phyloP scores from a whole-genome alignment of 2,888 invertebrate genomes.

The Quadroppia sp. region DNA sequence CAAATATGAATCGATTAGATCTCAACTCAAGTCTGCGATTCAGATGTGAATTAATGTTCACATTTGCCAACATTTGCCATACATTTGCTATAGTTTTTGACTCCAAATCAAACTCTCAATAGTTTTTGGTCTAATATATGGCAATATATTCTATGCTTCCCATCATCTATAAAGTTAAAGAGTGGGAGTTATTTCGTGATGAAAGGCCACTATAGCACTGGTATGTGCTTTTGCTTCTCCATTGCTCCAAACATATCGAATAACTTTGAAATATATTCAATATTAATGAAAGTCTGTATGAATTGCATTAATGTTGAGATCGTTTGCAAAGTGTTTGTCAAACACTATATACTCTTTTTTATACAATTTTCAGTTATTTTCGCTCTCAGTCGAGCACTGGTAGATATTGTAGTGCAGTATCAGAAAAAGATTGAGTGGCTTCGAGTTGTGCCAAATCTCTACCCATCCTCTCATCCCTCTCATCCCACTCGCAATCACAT shows the following conservation, averaged over 20 bases:
- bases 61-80: not conserved
- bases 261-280: conserved; percentile 6
- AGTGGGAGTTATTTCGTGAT: conserved; percentile 15
- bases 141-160: not conserved
- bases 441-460: not conserved
- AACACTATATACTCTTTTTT: conserved; percentile 17
- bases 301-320: conserved; percentile 1
- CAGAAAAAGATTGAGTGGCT: conserved; percentile 14
- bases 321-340: conserved; percentile 4
- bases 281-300: conserved; percentile 8
- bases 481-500: conserved; percentile 16
- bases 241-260: not conserved
- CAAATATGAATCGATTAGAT: conserved; percentile 11
- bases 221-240: not conserved
- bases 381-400: not conserved
- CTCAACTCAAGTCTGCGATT: not conserved
- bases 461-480: conserved; percentile 21
- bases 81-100: too few relatives aligned
- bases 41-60: conserved; percentile 27
- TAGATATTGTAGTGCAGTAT: not conserved
- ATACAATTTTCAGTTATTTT: not conserved
- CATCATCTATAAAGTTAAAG: not conserved
- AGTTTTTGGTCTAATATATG: not conserved
- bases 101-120: not conserved
- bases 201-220: not conserved